Conservation (phyloP, 2,888 invertebrate species). For the Lepetodrilus schrolli region DNA sequence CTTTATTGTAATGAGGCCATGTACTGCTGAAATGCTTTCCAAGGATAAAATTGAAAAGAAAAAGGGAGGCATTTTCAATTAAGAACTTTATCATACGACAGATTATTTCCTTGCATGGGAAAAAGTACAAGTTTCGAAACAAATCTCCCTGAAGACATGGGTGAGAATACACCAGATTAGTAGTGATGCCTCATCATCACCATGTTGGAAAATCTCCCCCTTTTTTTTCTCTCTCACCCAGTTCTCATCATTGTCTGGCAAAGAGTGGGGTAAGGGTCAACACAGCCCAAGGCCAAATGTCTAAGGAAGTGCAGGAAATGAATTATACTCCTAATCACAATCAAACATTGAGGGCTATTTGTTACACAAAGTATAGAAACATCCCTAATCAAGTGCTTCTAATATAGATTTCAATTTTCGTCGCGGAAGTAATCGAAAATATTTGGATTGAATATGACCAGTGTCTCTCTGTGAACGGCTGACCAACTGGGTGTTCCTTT, state of each 20-base stretch:
- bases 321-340: conserved; percentile 2
- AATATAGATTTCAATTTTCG: conserved; percentile 16
- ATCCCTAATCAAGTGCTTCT: conserved; percentile 17
- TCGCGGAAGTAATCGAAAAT: background rate
- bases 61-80: too few species aligned
- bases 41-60: too few species aligned
- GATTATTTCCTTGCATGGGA: background rate
- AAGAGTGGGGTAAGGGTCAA: background rate
- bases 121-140: background rate
- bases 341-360: conserved; percentile 13
- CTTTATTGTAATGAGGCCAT: too few species aligned
- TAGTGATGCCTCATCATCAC: background rate
- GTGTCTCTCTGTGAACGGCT: too few species aligned
- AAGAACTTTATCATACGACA: background rate
- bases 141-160: conserved; percentile 9
- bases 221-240: conserved; percentile 5
- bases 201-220: background rate
- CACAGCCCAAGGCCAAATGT: background rate
- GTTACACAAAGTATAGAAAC: conserved; percentile 10
- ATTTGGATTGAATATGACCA: too few species aligned
- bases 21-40: too few species aligned
- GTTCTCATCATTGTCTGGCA: background rate
- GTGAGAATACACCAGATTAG: background rate
- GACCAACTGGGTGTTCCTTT: too few species aligned
- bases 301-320: background rate